Evolutionary conservation across 2,797 vertebrate genomes (phyloP).

Genomic region (Megalops cyprinoides): DNA sequence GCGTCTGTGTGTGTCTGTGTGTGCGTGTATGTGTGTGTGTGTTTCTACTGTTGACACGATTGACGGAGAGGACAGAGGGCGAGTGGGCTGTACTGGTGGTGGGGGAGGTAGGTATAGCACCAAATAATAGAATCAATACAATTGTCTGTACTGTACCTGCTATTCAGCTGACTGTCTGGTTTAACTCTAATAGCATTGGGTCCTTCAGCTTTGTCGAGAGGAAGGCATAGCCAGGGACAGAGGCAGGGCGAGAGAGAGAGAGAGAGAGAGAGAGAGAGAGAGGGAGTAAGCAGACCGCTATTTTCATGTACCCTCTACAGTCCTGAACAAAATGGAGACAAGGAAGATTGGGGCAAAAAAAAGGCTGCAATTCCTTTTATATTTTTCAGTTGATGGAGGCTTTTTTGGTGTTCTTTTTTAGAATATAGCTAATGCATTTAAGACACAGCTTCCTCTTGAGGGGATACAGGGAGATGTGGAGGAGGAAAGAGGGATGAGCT

Average conservation of each 20-base stretch:
- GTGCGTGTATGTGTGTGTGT: constrained; percentile 43
- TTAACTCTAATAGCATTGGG: constrained; percentile 14
- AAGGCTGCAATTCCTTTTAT: not conserved
- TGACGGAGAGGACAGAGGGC: constrained; percentile 67
- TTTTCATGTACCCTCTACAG: constrained; percentile 5
- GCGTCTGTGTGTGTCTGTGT: constrained; percentile 35
- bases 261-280: constrained; percentile 56
- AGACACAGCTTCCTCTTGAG: constrained; percentile 49
- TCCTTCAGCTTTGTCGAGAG: not conserved
- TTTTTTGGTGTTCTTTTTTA: constrained; percentile 12
- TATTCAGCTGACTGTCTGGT: constrained; percentile 63
- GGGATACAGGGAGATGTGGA: constrained; percentile 36
- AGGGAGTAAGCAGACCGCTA: constrained; percentile 46
- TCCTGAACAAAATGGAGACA: constrained; percentile 43
- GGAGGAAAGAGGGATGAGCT: not conserved
- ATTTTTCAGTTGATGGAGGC: not conserved
- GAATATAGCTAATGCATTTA: constrained; percentile 39
- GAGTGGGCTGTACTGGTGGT: constrained; percentile 52
- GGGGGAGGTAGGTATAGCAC: constrained; percentile 63
- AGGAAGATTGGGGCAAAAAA: constrained; percentile 15
- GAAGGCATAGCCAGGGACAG: constrained; percentile 43
- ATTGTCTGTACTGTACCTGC: constrained; percentile 73
- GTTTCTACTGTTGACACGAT: constrained; percentile 50
- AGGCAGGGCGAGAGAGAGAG: constrained; percentile 63
- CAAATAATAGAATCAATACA: constrained; percentile 71